Conservation (phyloP, 2,797 vertebrate species). For the Hoplostethus atlanticus region DNA sequence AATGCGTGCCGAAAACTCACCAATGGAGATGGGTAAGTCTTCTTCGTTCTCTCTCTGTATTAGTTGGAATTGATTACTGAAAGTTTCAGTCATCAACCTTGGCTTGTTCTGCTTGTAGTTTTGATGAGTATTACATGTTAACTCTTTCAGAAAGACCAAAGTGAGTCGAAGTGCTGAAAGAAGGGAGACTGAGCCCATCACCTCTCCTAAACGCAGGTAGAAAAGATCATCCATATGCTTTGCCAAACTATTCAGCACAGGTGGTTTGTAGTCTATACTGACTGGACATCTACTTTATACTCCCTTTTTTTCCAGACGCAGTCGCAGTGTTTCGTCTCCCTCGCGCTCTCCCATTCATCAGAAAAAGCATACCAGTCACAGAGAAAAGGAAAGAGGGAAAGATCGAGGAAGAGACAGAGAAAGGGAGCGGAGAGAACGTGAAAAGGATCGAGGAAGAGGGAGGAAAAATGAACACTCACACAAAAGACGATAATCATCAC, state of each 20-base stretch:
- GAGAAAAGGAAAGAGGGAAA: conserved; percentile 26
- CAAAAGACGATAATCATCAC: conserved; percentile 36
- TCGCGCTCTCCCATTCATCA: conserved; percentile 76
- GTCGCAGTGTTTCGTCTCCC: conserved; percentile 61
- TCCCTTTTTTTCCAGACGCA: conserved; percentile 49
- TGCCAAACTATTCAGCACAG: background rate
- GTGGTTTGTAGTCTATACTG: background rate
- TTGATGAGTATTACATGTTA: background rate
- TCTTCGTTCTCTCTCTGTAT: background rate
- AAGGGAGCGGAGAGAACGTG: conserved; percentile 7
- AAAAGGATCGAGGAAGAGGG: conserved; percentile 16
- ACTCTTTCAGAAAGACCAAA: conserved; percentile 38
- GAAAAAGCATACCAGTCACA: conserved; percentile 2
- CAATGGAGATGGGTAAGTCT: conserved; percentile 39
- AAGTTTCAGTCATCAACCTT: background rate
- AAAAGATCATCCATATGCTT: too few species aligned
- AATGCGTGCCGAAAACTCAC: conserved; percentile 80
- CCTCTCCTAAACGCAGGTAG: conserved; percentile 57
- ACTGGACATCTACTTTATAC: background rate
- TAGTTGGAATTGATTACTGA: background rate
- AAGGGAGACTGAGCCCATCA: conserved; percentile 14
- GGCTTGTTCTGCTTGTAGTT: background rate
- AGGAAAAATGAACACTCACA: conserved; percentile 28
- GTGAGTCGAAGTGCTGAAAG: conserved; percentile 61
- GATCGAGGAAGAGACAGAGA: conserved; percentile 35